Evolutionary conservation across 2,113 vertebrate genomes (phyloP).

Genomic region (Clupea harengus): DNA sequence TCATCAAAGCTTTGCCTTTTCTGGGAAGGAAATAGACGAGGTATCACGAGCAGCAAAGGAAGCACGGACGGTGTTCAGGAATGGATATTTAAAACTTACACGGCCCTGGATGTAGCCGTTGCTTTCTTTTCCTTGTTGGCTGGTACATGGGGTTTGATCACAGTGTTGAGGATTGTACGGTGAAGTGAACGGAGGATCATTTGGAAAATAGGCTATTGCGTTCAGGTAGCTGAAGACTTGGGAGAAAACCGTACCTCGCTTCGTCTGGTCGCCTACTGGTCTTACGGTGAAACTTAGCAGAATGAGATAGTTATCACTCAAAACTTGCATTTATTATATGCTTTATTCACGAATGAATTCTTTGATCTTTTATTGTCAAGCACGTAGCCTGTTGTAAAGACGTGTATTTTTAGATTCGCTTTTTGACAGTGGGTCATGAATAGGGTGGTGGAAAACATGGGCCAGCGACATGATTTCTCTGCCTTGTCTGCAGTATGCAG

Average conservation of each 20-base stretch:
- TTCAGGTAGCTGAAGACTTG: slow-evolving; percentile 66
- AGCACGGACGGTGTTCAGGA: slow-evolving; percentile 56
- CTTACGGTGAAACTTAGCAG: slow-evolving; percentile 48
- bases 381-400: slow-evolving; percentile 40
- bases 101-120: slow-evolving; percentile 60
- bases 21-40: slow-evolving; percentile 63
- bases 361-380: slow-evolving; percentile 35
- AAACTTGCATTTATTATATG: slow-evolving; percentile 55
- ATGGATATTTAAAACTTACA: slow-evolving; percentile 68
- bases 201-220: slow-evolving; percentile 60
- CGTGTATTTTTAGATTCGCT: slow-evolving; percentile 52
- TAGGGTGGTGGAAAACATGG: slow-evolving; percentile 68
- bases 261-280: slow-evolving; percentile 47
- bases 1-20: slow-evolving; percentile 71
- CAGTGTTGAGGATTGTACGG: slow-evolving; percentile 55
- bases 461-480: slow-evolving; percentile 67
- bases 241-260: slow-evolving; percentile 50
- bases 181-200: slow-evolving; percentile 60
- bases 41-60: slow-evolving; percentile 35
- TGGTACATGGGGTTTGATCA: slow-evolving; percentile 61
- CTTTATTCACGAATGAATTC: slow-evolving; percentile 49
- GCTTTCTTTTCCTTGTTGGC: slow-evolving; percentile 50
- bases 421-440: slow-evolving; percentile 70
- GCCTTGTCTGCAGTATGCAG: slow-evolving; percentile 65
- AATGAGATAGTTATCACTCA: slow-evolving; percentile 54